These are phyloP conservation scores for Trachelus iudaicus DNA, from an alignment of 2,888 invertebrate species.

Conservation along the genomic window DNA sequence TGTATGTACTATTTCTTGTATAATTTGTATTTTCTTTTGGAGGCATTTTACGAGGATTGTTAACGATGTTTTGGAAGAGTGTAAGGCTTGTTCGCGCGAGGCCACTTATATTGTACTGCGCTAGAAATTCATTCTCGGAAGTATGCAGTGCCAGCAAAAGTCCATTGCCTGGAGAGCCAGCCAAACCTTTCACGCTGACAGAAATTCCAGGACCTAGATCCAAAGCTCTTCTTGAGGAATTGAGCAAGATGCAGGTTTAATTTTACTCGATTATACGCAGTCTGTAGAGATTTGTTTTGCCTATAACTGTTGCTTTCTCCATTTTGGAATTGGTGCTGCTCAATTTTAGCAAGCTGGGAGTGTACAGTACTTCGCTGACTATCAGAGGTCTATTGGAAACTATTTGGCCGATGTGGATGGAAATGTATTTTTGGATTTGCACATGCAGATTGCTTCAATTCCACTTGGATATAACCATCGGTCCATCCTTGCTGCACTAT, in stretches of 20 bases:
- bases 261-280: neutral
- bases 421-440: conserved; percentile 89
- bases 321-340: neutral
- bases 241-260: conserved; percentile 53
- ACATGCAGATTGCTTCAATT: conserved; percentile 90
- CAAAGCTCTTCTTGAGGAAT: conserved; percentile 50
- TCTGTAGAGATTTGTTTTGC: neutral
- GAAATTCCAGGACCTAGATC: conserved; percentile 59
- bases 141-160: conserved; percentile 3
- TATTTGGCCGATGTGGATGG: conserved; percentile 96
- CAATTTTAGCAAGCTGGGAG: conserved; percentile 76
- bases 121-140: conserved; percentile 37
- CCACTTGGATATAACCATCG: conserved; percentile 97
- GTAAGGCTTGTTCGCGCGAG: neutral
- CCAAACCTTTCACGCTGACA: conserved; percentile 47
- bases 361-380: conserved; percentile 92
- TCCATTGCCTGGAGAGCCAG: conserved; percentile 44
- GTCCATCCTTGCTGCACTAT: conserved; percentile 78
- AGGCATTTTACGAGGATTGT: neutral
- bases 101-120: neutral
- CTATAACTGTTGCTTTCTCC: neutral
- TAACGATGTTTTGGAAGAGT: neutral
- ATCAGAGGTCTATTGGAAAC: conserved; percentile 92
- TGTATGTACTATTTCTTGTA: neutral
- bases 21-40: neutral